Base-by-base conservation (phyloP, 2,888 invertebrate species). In the Phortica magna region DNA sequence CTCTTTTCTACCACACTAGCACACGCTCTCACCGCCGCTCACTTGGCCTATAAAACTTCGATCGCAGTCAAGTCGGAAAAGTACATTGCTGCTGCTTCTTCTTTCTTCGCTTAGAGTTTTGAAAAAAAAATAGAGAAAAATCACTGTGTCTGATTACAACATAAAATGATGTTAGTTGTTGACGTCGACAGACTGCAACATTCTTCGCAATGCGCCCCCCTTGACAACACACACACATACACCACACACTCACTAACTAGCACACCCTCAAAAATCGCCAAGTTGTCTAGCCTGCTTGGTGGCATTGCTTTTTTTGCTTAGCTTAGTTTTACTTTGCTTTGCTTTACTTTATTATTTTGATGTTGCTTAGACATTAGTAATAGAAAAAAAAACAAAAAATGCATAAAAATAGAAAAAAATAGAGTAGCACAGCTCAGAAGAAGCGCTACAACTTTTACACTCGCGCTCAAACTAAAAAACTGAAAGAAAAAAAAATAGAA, bases 371-470 rank as follows among this genome's bases (percentile, higher is more conserved):
- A 39, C 7, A 31, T 9, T 12, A 59, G 5, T 5, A 64, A 31
- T 12, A 22, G 31, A 64, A 64, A 22, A 31, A 61, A 22, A 12
- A 7, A 22, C 10, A 64, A 64, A 64, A 64, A 31, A 31, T 12
- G 48, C 3, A 48, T 31, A 22, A 64, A 22, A 14, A 9, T 31
- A 64, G 14, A 31, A 9, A 19, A 61, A 31, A 31, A 64, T 22
- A 39, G 64, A 31, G 64, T 31, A 64, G 10, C 22, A 14, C 64
- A 19, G 10, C 48, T 9, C 19, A 9, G 22, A 61, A 61, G 61
- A 61, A 61, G 61, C 61, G 61, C 61, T 9, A 61, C 61, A 61
- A 61, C 61, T 61, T 61, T 61, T 61, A 61, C 61, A 61, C 22
- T 61, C 12, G 61, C 22, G 61, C 61, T 10, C 12, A 22, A 22